Evolutionary conservation across 2,888 invertebrate species (phyloP).

Genomic region (Aphidoletes aphidimyza): DNA sequence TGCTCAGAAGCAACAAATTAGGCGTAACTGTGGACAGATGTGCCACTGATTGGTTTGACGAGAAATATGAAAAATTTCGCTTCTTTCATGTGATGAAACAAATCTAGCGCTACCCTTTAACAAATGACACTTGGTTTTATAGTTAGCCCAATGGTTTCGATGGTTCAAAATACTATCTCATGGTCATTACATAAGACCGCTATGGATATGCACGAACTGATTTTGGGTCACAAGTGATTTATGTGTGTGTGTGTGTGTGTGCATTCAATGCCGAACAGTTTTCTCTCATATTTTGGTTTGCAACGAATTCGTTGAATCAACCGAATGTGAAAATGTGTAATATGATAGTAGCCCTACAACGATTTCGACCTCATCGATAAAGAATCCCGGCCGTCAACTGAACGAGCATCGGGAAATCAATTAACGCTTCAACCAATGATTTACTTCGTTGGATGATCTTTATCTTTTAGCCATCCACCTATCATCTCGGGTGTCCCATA

Average conservation of each 20-base stretch:
- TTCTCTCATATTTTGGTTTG: neutral
- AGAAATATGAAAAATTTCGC: neutral
- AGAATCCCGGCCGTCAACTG: neutral
- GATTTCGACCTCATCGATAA: neutral
- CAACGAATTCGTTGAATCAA: too few relatives aligned
- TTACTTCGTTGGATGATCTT: constrained; percentile 9
- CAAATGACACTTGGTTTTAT: neutral
- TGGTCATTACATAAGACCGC: constrained; percentile 7
- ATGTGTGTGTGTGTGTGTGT: neutral
- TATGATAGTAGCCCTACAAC: neutral
- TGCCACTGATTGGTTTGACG: neutral
- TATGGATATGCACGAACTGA: neutral
- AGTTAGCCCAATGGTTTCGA: too few relatives aligned
- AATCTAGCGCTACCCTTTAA: neutral
- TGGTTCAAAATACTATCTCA: neutral
- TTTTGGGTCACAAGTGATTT: constrained; percentile 36
- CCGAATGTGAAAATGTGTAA: neutral
- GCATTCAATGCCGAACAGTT: neutral
- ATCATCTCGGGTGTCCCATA: too few relatives aligned
- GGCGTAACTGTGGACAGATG: constrained; percentile 33
- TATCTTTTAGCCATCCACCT: neutral
- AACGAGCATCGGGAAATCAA: neutral
- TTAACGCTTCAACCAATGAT: constrained; percentile 35
- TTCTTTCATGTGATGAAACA: neutral
- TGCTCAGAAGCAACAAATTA: neutral